Conservation (phyloP, 2,113 vertebrate species). For the Phalacrocorax carbo region DNA sequence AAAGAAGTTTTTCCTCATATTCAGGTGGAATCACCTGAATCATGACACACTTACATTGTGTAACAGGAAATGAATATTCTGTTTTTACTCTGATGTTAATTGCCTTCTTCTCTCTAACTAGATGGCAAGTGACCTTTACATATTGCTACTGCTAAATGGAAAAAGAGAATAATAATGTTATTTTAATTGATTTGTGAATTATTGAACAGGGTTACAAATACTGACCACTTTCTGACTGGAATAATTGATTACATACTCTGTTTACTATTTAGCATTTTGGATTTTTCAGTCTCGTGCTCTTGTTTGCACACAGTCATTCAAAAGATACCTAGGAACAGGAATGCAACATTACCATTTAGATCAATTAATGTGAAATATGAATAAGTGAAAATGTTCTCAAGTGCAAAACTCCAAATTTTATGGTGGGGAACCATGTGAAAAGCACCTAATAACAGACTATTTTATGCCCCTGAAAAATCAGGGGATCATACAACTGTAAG, state of each 20-base stretch:
- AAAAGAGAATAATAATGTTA: conserved; percentile 75
- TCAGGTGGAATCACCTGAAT: too few species aligned
- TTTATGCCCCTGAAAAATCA: neutral
- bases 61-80: conserved; percentile 64
- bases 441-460: neutral
- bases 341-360: neutral
- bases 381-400: neutral
- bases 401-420: neutral
- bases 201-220: conserved; percentile 71
- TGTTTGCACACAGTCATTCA: neutral
- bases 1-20: too few species aligned
- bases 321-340: neutral
- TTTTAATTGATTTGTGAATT: conserved; percentile 83
- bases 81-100: conserved; percentile 67
- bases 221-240: conserved; percentile 30
- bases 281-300: neutral
- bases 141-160: conserved; percentile 71
- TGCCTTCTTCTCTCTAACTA: conserved; percentile 61
- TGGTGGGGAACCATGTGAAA: neutral
- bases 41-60: conserved; percentile 38
- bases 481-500: neutral
- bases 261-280: neutral
- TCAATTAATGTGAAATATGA: neutral
- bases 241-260: conserved; percentile 52
- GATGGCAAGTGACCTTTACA: conserved; percentile 76